Percentiles rank a stretch among this genome's conserved stretches.
Evolutionary conservation across 2,113 vertebrate genomes (phyloP).

Genomic region (Lutjanus erythropterus): DNA sequence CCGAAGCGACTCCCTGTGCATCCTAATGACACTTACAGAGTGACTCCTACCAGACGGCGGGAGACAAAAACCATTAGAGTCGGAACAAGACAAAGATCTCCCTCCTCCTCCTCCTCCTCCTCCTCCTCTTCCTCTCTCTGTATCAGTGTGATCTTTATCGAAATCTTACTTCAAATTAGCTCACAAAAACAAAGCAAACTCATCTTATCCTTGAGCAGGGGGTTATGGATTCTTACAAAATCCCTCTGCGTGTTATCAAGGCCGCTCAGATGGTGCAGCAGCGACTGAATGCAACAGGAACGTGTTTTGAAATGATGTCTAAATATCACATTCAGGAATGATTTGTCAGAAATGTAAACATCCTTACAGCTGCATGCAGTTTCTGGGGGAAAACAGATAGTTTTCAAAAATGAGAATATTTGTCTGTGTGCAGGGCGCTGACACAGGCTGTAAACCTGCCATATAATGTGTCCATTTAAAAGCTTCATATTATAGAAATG

Average conservation of each 20-base stretch:
- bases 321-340: background rate
- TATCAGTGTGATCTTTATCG: conserved; percentile 41
- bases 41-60: conserved; percentile 54
- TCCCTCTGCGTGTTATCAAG: background rate
- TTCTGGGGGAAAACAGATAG: background rate
- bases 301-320: background rate
- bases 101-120: no score
- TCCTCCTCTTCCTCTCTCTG: conserved; percentile 6
- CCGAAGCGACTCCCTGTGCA: conserved; percentile 51
- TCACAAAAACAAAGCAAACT: conserved; percentile 14
- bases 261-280: background rate
- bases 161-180: conserved; percentile 28
- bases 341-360: conserved; percentile 15
- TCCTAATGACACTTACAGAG: conserved; percentile 58
- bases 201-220: conserved; percentile 1
- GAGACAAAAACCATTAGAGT: conserved; percentile 58
- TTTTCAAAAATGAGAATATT: background rate
- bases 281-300: background rate
- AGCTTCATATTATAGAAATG: no score
- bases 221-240: background rate
- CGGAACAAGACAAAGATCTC: conserved; percentile 33
- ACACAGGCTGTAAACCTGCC: no score
- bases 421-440: background rate
- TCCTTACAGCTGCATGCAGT: background rate
- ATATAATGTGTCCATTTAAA: no score